Evolutionary conservation across 92 coral and sea anemone species (phyloP), one percentile per base, ranked within the genome.

Genomic region (Ricordea florida): DNA sequence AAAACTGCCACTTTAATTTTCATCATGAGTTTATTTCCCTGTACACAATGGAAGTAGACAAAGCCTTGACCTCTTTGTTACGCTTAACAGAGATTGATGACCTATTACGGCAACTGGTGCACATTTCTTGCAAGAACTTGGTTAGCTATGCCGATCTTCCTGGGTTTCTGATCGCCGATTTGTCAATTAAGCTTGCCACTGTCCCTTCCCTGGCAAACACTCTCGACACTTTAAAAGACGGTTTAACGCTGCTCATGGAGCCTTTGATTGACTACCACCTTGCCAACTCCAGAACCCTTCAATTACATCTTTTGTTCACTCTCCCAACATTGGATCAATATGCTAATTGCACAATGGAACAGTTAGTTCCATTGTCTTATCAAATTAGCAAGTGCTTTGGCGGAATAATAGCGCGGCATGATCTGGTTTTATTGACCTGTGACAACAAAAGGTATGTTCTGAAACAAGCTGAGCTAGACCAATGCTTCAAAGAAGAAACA

Each of bases 251-350:
- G 29, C 45, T 72, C 21, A 48, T 55, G 0, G 56, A 57, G 10
- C 84, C 78, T 26, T 18, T 62, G 43, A 60, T 78, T 5, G 84
- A 78, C 43, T 38, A 57, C 9, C 60, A 66, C 55, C 77, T 55
- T 42, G 62, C 41, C 17, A 67, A 37, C 44, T n/a, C 60, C 24
- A 37, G 32, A 23, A 27, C 42, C 20, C 10, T 78, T 2, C 44
- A 42, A 13, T 18, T 67, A 1, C 66, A 57, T 15, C 17, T 78
- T 6, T 48, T 78, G 0, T 26, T 56, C 3, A 23, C 48, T 9
- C 36, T 56, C 16, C 84, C 84, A 29, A 46, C 66, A 21, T 53
- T 78, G 3, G 1, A 41, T 9, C 33, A 42, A 20, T n/a, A n/a
- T n/a, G 34, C 20, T 0, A 23, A 56, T 33, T 55, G 84, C 56